Base-by-base conservation (phyloP, 2,113 vertebrate species). In the Ramphastos sulfuratus region DNA sequence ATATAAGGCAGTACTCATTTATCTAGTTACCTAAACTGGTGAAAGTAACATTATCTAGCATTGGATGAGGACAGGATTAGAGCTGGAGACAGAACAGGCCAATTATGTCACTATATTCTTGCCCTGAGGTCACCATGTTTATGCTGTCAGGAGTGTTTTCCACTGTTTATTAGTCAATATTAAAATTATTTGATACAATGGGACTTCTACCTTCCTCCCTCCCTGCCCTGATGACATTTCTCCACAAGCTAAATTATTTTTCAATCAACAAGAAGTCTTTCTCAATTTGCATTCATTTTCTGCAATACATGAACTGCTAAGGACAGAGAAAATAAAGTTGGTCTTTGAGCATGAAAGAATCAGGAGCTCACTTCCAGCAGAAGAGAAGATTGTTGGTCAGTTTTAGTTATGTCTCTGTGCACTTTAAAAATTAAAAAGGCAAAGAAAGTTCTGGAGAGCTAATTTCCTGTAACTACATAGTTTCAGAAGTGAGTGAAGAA, bases 11-110 rank as follows among this genome's bases (percentile, higher is more conserved):
- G 46, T 50, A 85, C 35, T 37, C 66, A 21, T 79, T 92, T 59
- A 91, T 61, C 74, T 76, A 60, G 42, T 54, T 67, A 87, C 60
- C 58, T 77, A 89, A 95, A 89, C 79, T 83, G 75, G 60, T 74
- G 28, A 82, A 93, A 89, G 60, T 83, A 91, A 85, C 78, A 50
- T 82, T 80, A 74, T 37, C 56, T 78, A 89, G 28, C 5, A 1
- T 0, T 70, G 74, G 69, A 2, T 80, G 93, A 95, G 17, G 27
- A 78, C 31, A 65, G 58, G 42, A 65, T 64, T 61, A 85, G 72
- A 74, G 64, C 24, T 55, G 28, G 55, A 89, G 28, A 77, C 9
- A n/a, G 82, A 87, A 60, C 2, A 21, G 67, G 75, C 27, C 30
- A 54, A 81, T 90, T 87, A 78, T 27, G 73, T 30, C 82, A 75